Conservation (phyloP, 2,888 invertebrate species). For the Scrobipalpa costella region DNA sequence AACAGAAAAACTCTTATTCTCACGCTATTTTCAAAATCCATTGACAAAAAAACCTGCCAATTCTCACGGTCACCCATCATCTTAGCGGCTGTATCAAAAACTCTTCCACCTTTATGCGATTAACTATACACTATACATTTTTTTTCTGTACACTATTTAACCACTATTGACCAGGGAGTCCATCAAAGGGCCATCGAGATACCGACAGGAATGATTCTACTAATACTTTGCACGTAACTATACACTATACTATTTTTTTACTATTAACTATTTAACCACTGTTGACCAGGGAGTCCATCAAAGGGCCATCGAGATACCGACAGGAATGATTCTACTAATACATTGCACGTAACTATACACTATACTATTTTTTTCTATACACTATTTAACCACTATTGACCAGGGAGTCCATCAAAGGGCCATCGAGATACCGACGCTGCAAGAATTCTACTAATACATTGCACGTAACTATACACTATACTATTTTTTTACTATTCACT, state of each 20-base stretch:
- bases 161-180: constrained; percentile 22
- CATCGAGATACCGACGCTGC: constrained; percentile 6
- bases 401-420: constrained; percentile 10
- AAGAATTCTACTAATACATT: no score
- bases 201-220: background rate
- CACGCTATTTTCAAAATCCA: background rate
- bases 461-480: constrained; percentile 1
- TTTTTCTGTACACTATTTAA: constrained; percentile 17
- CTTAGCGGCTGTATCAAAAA: background rate
- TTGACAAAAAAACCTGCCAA: background rate
- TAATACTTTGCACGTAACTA: background rate
- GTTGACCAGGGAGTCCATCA: constrained; percentile 15
- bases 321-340: no score
- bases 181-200: constrained; percentile 7
- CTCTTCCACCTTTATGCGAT: constrained; percentile 1
- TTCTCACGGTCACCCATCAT: constrained; percentile 8
- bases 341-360: constrained; percentile 9
- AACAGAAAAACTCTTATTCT: background rate
- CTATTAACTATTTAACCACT: constrained; percentile 27
- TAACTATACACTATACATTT: background rate
- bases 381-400: constrained; percentile 27
- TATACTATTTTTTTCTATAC: no score
- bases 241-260: background rate
- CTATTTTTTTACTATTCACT: background rate
- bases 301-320: constrained; percentile 3